Evolutionary conservation across 92 coral and sea anemone species (phyloP), one percentile per base, ranked within the genome.

Genomic region (Scolanthus callimorphus): DNA sequence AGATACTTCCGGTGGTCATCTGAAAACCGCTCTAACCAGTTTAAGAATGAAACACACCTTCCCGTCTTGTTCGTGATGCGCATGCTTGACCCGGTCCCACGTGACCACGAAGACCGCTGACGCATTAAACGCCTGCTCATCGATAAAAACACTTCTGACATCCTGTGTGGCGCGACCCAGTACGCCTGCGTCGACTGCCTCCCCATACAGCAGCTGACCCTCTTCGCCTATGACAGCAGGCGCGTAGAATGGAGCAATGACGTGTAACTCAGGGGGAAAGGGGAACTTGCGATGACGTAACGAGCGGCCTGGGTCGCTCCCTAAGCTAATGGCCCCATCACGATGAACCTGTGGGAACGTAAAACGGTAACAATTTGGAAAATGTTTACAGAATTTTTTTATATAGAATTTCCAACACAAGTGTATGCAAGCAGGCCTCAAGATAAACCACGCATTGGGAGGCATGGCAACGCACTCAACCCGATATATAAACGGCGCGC

Each of bases 311-410:
- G 73, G 51, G 2, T 69, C 27, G 20, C 60, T 55, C 26, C 90
- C 96, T 34, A 88, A 59, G 1, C 88, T 88, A 29, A 91, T 80
- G 10, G 81, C 51, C 4, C 97, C 97, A 51, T 84, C 89, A 6
- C 37, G 51, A 28, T 88, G 81, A 1, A 91, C 96, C 97, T 91
- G 55, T 48, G n/a, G n/a, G n/a, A 60, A 57, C 11, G 15, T 21
- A 48, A 55, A 20, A 17, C 38, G 2, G 19, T 21, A 31, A 4
- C 1, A 0, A 25, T 39, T 13, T n/a, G n/a, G n/a, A n/a, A n/a
- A n/a, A n/a, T n/a, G n/a, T n/a, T n/a, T n/a, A n/a, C n/a, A n/a
- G n/a, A n/a, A n/a, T n/a, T n/a, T n/a, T n/a, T n/a, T n/a, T n/a
- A n/a, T n/a, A n/a, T n/a, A n/a, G n/a, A n/a, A n/a, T n/a, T n/a